Evolutionary conservation across 2,888 invertebrate genomes (phyloP).

Genomic region (Rhagium mordax): DNA sequence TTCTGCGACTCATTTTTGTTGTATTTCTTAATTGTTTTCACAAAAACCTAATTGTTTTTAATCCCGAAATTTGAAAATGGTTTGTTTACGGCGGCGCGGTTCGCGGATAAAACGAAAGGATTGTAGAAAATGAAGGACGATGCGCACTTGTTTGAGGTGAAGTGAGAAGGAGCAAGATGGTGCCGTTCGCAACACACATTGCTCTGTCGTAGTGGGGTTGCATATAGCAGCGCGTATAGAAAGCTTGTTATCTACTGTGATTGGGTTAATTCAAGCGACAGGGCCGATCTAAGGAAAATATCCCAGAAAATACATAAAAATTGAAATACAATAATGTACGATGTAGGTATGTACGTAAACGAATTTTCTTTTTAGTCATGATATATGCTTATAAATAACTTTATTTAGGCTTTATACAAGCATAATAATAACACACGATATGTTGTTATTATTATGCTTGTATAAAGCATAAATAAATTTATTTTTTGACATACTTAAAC

Average conservation of each 20-base stretch:
- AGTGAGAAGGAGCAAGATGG: not conserved
- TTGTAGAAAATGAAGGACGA: not conserved
- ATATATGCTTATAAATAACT: too few species aligned
- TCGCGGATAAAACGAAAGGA: not conserved
- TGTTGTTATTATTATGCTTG: too few species aligned
- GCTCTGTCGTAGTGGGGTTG: not conserved
- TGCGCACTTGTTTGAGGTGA: not conserved
- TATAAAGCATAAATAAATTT: too few species aligned
- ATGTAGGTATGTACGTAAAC: too few species aligned
- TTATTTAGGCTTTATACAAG: too few species aligned
- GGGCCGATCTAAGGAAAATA: not conserved
- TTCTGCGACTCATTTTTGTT: conserved; percentile 66
- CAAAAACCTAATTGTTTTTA: not conserved
- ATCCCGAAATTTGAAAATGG: not conserved
- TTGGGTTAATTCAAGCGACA: not conserved
- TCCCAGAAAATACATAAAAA: too few species aligned
- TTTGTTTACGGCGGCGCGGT: not conserved
- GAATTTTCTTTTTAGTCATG: too few species aligned
- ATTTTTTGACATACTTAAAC: too few species aligned
- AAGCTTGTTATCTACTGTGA: too few species aligned
- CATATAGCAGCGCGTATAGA: not conserved
- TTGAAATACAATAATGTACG: too few species aligned
- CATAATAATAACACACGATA: too few species aligned
- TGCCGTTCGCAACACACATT: not conserved
- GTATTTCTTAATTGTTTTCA: not conserved